Evolutionary conservation across 2,888 invertebrate genomes (phyloP).

Genomic region (Imbricaverruca yamaguchii): DNA sequence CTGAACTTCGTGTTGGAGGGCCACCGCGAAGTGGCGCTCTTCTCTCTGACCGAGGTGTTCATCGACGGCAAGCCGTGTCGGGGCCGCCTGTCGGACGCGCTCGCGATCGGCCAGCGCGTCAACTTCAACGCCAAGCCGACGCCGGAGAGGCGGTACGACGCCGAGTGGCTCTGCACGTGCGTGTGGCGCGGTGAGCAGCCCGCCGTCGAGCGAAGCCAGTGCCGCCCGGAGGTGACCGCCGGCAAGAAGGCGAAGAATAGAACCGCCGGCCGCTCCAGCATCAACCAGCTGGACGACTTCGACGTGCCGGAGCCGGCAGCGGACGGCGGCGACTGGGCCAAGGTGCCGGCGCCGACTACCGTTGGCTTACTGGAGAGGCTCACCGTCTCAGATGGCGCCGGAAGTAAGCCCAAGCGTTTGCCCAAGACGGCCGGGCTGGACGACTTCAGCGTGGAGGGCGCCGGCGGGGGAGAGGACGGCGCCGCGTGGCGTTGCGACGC

Average conservation of each 20-base stretch:
- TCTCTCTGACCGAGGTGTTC: background rate
- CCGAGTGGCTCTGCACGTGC: constrained; percentile 3
- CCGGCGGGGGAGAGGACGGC: background rate
- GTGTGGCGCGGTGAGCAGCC: constrained; percentile 19
- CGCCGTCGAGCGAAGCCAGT: background rate
- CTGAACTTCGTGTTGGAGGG: background rate
- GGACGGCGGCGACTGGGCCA: background rate
- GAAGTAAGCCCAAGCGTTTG: background rate
- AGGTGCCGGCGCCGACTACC: too few relatives aligned
- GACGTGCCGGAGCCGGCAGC: background rate
- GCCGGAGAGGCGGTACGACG: background rate
- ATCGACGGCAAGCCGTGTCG: background rate
- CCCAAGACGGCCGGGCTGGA: background rate
- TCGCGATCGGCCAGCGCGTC: background rate
- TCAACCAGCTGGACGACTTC: constrained; percentile 1
- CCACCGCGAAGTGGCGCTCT: background rate
- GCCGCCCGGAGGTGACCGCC: background rate
- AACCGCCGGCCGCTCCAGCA: background rate
- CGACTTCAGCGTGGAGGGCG: background rate
- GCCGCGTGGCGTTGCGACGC: too few relatives aligned
- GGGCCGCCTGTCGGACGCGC: background rate
- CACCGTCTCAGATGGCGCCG: too few relatives aligned
- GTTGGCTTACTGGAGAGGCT: too few relatives aligned
- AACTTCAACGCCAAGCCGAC: background rate
- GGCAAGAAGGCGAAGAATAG: background rate